Conservation (phyloP, 2,797 vertebrate species). For the Cottoperca gobio region DNA sequence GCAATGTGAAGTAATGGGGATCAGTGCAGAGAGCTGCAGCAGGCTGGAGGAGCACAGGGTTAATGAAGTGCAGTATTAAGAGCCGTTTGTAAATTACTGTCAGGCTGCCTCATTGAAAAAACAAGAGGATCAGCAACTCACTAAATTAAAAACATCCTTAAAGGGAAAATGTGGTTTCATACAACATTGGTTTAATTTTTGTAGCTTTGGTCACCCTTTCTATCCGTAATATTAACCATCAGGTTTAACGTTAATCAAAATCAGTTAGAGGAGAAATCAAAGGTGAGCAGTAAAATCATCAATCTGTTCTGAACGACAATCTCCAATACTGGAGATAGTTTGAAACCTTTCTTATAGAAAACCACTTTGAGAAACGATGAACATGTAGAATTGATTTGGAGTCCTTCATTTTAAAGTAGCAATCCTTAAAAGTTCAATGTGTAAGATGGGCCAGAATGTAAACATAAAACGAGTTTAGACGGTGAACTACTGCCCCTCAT, state of each 20-base stretch:
- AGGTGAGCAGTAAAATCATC: background rate
- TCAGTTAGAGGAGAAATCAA: slow-evolving; percentile 3
- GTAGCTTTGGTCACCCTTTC: background rate
- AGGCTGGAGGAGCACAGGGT: slow-evolving; percentile 43
- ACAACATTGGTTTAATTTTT: background rate
- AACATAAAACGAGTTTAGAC: too few relatives aligned
- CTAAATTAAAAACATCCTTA: slow-evolving; percentile 28
- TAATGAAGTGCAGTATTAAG: slow-evolving; percentile 65
- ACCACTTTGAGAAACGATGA: background rate
- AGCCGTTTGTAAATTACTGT: slow-evolving; percentile 56
- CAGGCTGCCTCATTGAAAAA: slow-evolving; percentile 35
- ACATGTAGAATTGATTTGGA: background rate
- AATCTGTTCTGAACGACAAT: background rate
- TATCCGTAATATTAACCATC: background rate
- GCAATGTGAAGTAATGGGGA: slow-evolving; percentile 43
- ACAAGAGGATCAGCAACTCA: slow-evolving; percentile 30
- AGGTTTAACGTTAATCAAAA: background rate
- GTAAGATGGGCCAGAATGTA: too few relatives aligned
- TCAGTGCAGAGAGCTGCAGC: slow-evolving; percentile 30
- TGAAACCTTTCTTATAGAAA: background rate
- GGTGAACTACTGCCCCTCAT: too few relatives aligned
- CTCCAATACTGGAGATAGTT: background rate
- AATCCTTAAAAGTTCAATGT: too few relatives aligned
- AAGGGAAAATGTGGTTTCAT: slow-evolving; percentile 3
- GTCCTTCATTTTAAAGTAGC: background rate